Evolutionary conservation across 1,140 invertebrate species (phyloP).

Genomic region (Neuroterus valhalla): DNA sequence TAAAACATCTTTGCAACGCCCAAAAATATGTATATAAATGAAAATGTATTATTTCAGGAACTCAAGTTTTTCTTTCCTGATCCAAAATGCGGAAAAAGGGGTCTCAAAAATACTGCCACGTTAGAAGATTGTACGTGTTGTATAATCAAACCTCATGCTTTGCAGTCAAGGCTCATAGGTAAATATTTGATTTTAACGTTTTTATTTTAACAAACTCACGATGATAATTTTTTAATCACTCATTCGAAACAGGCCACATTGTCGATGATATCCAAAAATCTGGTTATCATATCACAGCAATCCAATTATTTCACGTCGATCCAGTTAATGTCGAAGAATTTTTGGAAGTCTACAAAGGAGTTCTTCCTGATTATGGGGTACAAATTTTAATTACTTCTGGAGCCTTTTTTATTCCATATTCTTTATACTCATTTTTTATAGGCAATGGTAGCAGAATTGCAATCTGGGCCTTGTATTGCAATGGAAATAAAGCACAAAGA

Average conservation of each 20-base stretch:
- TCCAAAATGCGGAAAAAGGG: conserved; percentile 66
- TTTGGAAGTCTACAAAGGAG: conserved; percentile 94
- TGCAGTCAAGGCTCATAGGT: conserved; percentile 80
- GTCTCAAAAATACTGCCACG: conserved; percentile 77
- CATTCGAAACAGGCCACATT: conserved; percentile 78
- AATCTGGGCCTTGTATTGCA: conserved; percentile 88
- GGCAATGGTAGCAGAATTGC: conserved; percentile 88
- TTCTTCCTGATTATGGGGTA: conserved; percentile 88
- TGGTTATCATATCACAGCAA: conserved; percentile 85
- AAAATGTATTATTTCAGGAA: conserved; percentile 72
- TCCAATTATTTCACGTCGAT: conserved; percentile 87
- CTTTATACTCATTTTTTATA: conserved; percentile 65
- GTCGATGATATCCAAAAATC: conserved; percentile 84
- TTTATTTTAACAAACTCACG: no score
- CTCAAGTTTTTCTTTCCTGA: conserved; percentile 83
- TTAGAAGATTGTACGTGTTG: conserved; percentile 86
- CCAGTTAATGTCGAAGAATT: conserved; percentile 91
- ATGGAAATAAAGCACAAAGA: conserved; percentile 87
- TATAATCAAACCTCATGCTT: conserved; percentile 93
- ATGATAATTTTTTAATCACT: conserved; percentile 55
- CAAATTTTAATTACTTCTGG: conserved; percentile 37
- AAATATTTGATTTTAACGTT: conserved; percentile 31
- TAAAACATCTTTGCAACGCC: conserved; percentile 19
- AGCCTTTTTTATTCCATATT: conserved; percentile 8
- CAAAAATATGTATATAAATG: not conserved